Conservation (phyloP, 2,888 invertebrate genomes). For the Sarcophaga carnaria region DNA sequence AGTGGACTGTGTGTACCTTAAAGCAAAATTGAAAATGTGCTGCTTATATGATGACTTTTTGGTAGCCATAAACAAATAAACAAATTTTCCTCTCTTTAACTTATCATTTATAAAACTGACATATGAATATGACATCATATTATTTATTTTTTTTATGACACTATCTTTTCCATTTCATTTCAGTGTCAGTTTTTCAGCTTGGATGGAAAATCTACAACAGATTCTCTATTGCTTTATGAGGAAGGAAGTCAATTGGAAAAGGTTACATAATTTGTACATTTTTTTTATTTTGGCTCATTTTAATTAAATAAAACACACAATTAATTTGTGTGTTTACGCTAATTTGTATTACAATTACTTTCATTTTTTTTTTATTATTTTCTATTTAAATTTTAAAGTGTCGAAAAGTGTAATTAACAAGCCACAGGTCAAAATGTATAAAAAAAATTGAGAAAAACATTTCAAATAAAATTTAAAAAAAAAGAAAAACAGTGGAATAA, state of each 20-base stretch:
- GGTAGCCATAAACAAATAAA: not conserved
- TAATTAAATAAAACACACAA: not conserved
- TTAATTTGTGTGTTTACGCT: no score
- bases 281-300: no score
- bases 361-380: not conserved
- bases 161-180: not conserved
- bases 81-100: not conserved
- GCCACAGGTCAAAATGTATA: not conserved
- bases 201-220: not conserved
- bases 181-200: no score
- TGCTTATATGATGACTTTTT: not conserved
- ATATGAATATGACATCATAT: not conserved
- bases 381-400: not conserved
- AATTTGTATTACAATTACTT: no score
- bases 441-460: no score
- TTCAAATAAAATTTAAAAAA: no score
- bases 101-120: not conserved
- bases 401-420: not conserved
- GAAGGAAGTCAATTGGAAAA: not conserved
- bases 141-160: not conserved
- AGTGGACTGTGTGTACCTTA: no score
- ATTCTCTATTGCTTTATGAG: not conserved
- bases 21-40: no score
- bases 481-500: no score
- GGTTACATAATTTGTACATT: not conserved